Conservation (phyloP, 1,140 invertebrate species). For the Trichonephila clavata region DNA sequence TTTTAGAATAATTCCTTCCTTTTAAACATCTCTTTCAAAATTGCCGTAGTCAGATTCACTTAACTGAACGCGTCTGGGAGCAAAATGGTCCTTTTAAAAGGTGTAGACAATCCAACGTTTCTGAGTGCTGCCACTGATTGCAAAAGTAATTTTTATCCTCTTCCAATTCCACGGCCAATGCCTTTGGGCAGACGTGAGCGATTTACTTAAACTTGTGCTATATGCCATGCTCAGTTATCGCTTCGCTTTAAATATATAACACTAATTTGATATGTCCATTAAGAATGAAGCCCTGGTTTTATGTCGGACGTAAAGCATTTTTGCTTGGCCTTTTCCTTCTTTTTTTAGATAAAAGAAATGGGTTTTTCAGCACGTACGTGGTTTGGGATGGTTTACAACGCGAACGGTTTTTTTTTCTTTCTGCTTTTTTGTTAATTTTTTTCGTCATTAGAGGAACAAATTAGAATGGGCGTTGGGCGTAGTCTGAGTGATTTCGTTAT, state of each 20-base stretch:
- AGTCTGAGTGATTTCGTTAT: background rate
- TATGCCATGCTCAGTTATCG: conserved; percentile 16
- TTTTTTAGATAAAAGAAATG: conserved; percentile 1
- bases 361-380: conserved; percentile 17
- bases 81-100: conserved; percentile 25
- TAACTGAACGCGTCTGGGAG: background rate
- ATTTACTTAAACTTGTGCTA: conserved; percentile 7
- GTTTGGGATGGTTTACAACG: conserved; percentile 10
- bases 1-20: background rate
- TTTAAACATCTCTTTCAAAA: background rate
- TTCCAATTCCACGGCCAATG: conserved; percentile 16
- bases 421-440: background rate
- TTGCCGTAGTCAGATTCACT: conserved; percentile 1
- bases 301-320: background rate
- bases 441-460: conserved; percentile 9
- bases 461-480: conserved; percentile 32
- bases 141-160: background rate
- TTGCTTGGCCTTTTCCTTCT: background rate
- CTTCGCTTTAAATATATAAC: conserved; percentile 40
- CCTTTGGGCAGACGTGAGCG: background rate
- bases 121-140: background rate
- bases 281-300: background rate
- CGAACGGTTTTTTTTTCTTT: background rate
- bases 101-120: background rate
- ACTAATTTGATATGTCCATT: conserved; percentile 56